Evolutionary conservation across 1,140 invertebrate genomes (phyloP).

Genomic region (Chymomyza costata): DNA sequence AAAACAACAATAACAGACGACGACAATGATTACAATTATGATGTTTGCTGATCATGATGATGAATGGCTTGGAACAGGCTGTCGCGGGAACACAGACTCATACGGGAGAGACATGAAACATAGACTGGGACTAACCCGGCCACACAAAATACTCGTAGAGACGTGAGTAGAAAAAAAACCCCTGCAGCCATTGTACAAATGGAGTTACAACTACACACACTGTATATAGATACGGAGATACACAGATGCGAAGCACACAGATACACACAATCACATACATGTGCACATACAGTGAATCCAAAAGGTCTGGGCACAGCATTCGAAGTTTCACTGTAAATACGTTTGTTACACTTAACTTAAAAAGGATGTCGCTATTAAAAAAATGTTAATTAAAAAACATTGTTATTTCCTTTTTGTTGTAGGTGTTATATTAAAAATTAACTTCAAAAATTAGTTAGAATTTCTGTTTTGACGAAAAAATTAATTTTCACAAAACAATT

Average conservation of each 20-base stretch:
- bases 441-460: too few relatives aligned
- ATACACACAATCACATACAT: background rate
- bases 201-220: slow-evolving; percentile 44
- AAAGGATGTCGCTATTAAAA: too few relatives aligned
- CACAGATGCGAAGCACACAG: slow-evolving; percentile 19
- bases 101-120: slow-evolving; percentile 8
- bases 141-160: too few relatives aligned
- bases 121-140: slow-evolving; percentile 33
- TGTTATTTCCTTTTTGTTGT: too few relatives aligned
- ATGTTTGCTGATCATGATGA: slow-evolving; percentile 46
- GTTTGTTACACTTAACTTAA: too few relatives aligned
- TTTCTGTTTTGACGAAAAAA: too few relatives aligned
- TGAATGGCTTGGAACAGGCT: slow-evolving; percentile 31
- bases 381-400: too few relatives aligned
- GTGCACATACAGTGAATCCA: slow-evolving; percentile 1
- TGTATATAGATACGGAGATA: too few relatives aligned
- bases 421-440: too few relatives aligned
- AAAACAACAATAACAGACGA: background rate
- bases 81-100: slow-evolving; percentile 21
- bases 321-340: too few relatives aligned
- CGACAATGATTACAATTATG: slow-evolving; percentile 28
- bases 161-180: slow-evolving; percentile 28
- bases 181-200: slow-evolving; percentile 61
- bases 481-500: too few relatives aligned
- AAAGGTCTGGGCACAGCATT: too few relatives aligned